phyloP scores from a whole-genome alignment of 1,140 invertebrate genomes.

The Pseudomyrmex flavicornis region DNA sequence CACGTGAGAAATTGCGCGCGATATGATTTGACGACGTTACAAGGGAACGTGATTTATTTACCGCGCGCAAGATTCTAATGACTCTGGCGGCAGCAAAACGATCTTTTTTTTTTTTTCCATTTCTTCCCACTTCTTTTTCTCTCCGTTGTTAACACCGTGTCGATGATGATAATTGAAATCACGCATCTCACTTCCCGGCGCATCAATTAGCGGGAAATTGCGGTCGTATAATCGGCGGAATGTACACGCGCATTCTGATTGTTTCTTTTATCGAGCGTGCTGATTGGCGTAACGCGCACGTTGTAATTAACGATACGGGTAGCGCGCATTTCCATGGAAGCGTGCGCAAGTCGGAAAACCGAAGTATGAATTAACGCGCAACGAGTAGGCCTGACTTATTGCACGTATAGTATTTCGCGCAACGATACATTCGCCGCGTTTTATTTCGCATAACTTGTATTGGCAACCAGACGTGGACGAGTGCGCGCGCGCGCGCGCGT shows the following conservation, averaged over 20 bases:
- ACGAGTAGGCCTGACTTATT: conserved; percentile 28
- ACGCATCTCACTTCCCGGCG: neutral
- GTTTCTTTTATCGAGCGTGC: conserved; percentile 17
- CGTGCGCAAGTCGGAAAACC: conserved; percentile 30
- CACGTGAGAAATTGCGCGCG: conserved; percentile 18
- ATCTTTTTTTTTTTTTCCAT: conserved; percentile 12
- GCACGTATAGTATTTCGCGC: conserved; percentile 32
- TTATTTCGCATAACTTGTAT: conserved; percentile 73
- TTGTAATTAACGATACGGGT: conserved; percentile 32
- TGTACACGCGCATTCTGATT: conserved; percentile 1
- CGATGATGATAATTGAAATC: conserved; percentile 44
- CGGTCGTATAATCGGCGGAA: conserved; percentile 7
- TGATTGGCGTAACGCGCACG: neutral
- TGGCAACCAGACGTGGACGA: conserved; percentile 24
- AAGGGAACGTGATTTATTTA: conserved; percentile 42
- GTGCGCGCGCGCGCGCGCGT: conserved; percentile 37
- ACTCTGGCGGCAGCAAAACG: conserved; percentile 20
- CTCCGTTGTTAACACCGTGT: neutral
- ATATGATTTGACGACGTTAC: conserved; percentile 41
- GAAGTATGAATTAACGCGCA: conserved; percentile 62
- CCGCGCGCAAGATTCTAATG: conserved; percentile 33
- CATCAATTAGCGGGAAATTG: conserved; percentile 30
- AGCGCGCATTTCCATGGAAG: conserved; percentile 21
- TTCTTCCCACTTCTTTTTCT: neutral
- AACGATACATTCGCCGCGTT: conserved; percentile 70